Evolutionary conservation across 2,888 invertebrate species (phyloP), one percentile per base, ranked within the genome.

Genomic region (Germaria angustata): DNA sequence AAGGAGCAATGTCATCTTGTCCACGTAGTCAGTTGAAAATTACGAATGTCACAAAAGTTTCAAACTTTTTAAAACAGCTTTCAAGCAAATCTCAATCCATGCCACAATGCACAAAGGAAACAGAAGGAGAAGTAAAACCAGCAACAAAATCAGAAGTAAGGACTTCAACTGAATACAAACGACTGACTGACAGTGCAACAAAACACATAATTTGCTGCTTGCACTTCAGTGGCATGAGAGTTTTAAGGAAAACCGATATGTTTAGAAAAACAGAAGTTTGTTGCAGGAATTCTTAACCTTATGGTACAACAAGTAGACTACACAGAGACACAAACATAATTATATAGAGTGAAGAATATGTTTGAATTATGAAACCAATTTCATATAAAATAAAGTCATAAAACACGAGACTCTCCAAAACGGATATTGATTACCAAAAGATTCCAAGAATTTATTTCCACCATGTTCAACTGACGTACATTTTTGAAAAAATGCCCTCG

Each of bases 1-100:
- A 32, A 49, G 20, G 32, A 46, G 53, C 7, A 63, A 32, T 53
- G 44, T 32, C 79, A 59, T 44, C 51, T 68, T 66, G 57, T 79
- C 63, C 81, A 81, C 81, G 77, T 81, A 81, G 44, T 66, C 72
- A 66, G 59, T 66, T 65, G 77, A 66, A 81, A 81, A 81, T 81
- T 78, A 81, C 77, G 78, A 81, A 81, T 78, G 72, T 73, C 81
- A 78, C 51, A 49, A 59, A 57, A 73, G 63, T 61, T 69, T 81
- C 44, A 55, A 80, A 81, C 72, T 77, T 77, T 66, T 73, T 73
- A 69, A 32, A 77, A 61, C 57, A 68, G 61, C 46, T 57, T 68
- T 28, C 49, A 61, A 72, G 61, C 34, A 77, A 77, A 77, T 72
- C 44, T 61, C 46, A 53, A 49, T 8, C 41, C 34, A 36, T 53